These are phyloP conservation scores for Drosophila pseudoananassae DNA, from an alignment of 1,140 invertebrate species.

Conservation along the genomic window DNA sequence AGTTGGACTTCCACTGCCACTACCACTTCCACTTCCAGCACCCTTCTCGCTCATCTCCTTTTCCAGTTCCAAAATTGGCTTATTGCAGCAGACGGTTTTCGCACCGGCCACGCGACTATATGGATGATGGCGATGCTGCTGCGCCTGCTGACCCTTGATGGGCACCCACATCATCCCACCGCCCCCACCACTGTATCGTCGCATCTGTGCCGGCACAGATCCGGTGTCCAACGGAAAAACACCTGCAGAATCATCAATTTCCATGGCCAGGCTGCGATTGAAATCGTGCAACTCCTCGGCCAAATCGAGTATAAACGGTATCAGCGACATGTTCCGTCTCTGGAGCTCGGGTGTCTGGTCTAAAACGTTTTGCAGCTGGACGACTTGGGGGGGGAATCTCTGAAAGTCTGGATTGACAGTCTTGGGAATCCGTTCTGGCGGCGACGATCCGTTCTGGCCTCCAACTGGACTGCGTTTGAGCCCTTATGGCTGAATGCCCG, in stretches of 20 bases:
- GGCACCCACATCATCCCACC: conserved; percentile 69
- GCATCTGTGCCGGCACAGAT: conserved; percentile 42
- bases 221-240: conserved; percentile 69
- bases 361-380: conserved; percentile 5
- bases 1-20: conserved; percentile 2
- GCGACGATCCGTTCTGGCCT: conserved; percentile 76
- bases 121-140: conserved; percentile 76
- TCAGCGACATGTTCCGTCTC: conserved; percentile 64
- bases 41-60: conserved; percentile 67
- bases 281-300: conserved; percentile 81
- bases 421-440: conserved; percentile 19
- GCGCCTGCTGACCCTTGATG: conserved; percentile 46
- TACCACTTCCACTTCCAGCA: conserved; percentile 3
- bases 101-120: conserved; percentile 70
- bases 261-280: conserved; percentile 72
- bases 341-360: background rate
- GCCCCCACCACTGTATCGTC: conserved; percentile 35
- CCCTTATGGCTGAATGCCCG: conserved; percentile 76
- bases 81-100: conserved; percentile 76
- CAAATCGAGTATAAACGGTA: conserved; percentile 81
- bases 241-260: conserved; percentile 70
- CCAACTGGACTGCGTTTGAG: conserved; percentile 80
- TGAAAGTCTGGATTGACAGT: background rate
- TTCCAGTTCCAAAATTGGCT: conserved; percentile 67
- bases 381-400: background rate